A percentile compares a stretch with the other conserved stretches of the same genome.
Evolutionary conservation across 2,797 vertebrate genomes (phyloP).

Genomic region (Myoxocephalus aenaeus): DNA sequence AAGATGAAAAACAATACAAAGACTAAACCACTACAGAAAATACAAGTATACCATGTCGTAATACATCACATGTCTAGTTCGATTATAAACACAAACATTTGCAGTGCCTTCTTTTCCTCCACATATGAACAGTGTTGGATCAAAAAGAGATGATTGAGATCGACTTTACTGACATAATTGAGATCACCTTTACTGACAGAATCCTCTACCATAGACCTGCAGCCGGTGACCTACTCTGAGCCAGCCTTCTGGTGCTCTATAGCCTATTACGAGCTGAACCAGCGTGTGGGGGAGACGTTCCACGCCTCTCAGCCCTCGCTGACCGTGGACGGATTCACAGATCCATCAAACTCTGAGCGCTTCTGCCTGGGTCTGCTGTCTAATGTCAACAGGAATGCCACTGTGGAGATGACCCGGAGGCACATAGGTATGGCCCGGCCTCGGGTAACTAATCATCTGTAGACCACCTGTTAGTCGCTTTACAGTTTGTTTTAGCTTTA

Average conservation of each 20-base stretch:
- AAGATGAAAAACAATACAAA: conserved; percentile 57
- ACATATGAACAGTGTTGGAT: not conserved
- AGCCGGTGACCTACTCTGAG: conserved; percentile 98
- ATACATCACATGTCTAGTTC: not conserved
- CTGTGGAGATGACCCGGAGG: conserved; percentile 98
- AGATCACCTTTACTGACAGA: not conserved
- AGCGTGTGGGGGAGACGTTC: conserved; percentile 98
- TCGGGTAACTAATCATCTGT: not conserved
- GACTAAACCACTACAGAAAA: not conserved
- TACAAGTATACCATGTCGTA: not conserved
- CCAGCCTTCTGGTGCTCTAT: conserved; percentile 99
- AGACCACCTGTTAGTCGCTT: not conserved
- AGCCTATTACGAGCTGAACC: conserved; percentile 98
- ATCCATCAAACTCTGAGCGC: conserved; percentile 97
- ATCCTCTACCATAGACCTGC: conserved; percentile 86
- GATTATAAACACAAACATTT: not conserved
- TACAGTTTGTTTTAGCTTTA: not conserved
- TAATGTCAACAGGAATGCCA: conserved; percentile 97
- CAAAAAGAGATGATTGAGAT: not conserved
- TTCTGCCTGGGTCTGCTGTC: conserved; percentile 98
- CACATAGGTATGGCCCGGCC: conserved; percentile 90
- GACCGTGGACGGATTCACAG: conserved; percentile 97
- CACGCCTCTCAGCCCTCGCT: conserved; percentile 97
- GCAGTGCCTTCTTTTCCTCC: not conserved
- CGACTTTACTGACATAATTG: not conserved